Conservation (phyloP, 2,113 vertebrate species). For the Vidua chalybeata region DNA sequence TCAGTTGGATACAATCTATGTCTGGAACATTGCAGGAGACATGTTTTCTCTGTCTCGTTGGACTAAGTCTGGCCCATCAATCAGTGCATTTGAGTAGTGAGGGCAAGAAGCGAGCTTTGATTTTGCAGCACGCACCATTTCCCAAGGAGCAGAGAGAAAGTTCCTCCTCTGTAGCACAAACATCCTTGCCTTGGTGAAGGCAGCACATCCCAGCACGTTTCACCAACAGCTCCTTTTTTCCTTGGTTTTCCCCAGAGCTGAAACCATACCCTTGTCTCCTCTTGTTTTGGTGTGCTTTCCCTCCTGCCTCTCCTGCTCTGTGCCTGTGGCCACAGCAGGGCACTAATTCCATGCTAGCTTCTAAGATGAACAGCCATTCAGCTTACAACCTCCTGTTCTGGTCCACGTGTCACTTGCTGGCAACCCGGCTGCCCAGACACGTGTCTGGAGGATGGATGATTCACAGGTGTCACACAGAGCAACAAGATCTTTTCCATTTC, state of each 20-base stretch:
- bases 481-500: not conserved
- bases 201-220: rapidly evolving
- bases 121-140: not conserved
- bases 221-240: not conserved
- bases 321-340: not conserved
- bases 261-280: not conserved
- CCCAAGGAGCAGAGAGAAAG: not conserved
- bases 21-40: not conserved
- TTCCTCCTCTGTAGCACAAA: not conserved
- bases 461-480: not conserved
- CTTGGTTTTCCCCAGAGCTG: not conserved
- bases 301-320: not conserved
- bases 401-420: not conserved
- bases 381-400: not conserved
- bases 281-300: not conserved
- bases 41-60: not conserved
- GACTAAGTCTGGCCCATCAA: not conserved
- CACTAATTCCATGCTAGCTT: not conserved
- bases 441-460: not conserved
- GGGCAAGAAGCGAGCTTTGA: not conserved
- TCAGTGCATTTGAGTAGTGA: not conserved
- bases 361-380: not conserved
- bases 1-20: not conserved
- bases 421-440: not conserved
- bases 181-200: not conserved